A percentile compares a stretch with the other conserved stretches of the same genome.
Evolutionary conservation across 2,797 vertebrate genomes (phyloP).

Genomic region (Thunnus albacares): DNA sequence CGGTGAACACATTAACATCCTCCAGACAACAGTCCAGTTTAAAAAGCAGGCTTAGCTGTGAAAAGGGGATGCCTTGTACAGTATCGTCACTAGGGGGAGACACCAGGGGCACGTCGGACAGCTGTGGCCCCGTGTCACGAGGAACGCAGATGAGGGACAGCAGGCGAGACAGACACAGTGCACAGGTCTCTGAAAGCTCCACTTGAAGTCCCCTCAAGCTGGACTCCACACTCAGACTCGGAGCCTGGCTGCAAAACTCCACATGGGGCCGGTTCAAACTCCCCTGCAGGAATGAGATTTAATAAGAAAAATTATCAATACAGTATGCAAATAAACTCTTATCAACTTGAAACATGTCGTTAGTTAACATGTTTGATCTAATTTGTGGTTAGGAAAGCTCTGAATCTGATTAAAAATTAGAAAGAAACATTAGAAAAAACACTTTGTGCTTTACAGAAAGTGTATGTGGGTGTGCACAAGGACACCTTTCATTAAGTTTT

Average conservation of each 20-base stretch:
- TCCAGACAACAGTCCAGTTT: slow-evolving; percentile 94
- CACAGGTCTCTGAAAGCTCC: slow-evolving; percentile 94
- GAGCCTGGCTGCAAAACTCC: slow-evolving; percentile 82
- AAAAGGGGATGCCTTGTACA: slow-evolving; percentile 36
- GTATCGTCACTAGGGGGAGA: slow-evolving; percentile 52
- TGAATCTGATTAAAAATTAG: no score
- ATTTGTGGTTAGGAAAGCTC: slow-evolving; percentile 6
- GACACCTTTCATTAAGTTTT: no score
- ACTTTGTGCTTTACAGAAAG: no score
- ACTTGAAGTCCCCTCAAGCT: slow-evolving; percentile 93
- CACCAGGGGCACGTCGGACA: slow-evolving; percentile 48
- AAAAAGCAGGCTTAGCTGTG: slow-evolving; percentile 86
- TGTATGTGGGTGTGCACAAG: no score
- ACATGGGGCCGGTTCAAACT: slow-evolving; percentile 90
- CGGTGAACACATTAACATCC: slow-evolving; percentile 93
- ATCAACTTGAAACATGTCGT: not conserved
- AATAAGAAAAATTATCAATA: not conserved
- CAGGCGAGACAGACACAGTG: slow-evolving; percentile 93
- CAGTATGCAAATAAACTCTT: not conserved
- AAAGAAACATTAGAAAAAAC: not conserved
- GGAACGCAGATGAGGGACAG: slow-evolving; percentile 84
- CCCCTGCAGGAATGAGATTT: slow-evolving; percentile 83
- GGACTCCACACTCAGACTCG: slow-evolving; percentile 91
- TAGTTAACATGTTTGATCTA: not conserved
- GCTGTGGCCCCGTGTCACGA: slow-evolving; percentile 19